phyloP scores from a whole-genome alignment of 2,113 vertebrate species.

The Psettodes erumei region DNA sequence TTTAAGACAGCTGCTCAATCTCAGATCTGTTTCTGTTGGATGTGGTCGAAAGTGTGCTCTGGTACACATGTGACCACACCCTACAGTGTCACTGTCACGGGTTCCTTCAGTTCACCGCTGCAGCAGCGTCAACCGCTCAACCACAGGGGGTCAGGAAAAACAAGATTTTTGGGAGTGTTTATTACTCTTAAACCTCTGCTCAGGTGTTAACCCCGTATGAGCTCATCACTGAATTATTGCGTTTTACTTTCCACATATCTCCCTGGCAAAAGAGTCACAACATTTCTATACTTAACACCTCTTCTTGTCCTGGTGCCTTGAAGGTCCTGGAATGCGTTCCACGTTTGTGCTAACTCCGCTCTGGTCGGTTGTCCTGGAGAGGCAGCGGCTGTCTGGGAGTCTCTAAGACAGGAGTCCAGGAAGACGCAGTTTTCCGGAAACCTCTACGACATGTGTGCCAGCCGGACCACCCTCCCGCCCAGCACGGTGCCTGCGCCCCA shows the following conservation, averaged over 20 bases:
- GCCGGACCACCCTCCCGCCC: constrained; percentile 77
- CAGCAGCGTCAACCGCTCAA: background rate
- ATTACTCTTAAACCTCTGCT: background rate
- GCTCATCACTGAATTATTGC: background rate
- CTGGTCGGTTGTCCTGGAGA: constrained; percentile 89
- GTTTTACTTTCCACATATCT: background rate
- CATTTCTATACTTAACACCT: background rate
- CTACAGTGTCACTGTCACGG: too few species aligned
- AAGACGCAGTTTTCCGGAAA: constrained; percentile 91
- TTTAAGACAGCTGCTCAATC: background rate
- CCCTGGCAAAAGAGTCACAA: background rate
- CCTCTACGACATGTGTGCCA: constrained; percentile 89
- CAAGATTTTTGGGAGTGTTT: background rate
- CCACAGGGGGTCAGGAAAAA: background rate
- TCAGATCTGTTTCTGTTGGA: background rate
- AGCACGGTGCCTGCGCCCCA: constrained; percentile 64
- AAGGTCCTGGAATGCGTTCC: constrained; percentile 96
- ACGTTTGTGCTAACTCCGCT: constrained; percentile 88
- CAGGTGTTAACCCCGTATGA: background rate
- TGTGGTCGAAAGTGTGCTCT: background rate
- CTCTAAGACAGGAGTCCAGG: constrained; percentile 90
- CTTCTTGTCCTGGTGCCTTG: constrained; percentile 10
- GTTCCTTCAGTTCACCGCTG: background rate
- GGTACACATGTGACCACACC: constrained; percentile 1
- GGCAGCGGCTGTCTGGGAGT: constrained; percentile 91